Conservation (phyloP, 2,113 vertebrate species). For the Eonycteris spelaea region DNA sequence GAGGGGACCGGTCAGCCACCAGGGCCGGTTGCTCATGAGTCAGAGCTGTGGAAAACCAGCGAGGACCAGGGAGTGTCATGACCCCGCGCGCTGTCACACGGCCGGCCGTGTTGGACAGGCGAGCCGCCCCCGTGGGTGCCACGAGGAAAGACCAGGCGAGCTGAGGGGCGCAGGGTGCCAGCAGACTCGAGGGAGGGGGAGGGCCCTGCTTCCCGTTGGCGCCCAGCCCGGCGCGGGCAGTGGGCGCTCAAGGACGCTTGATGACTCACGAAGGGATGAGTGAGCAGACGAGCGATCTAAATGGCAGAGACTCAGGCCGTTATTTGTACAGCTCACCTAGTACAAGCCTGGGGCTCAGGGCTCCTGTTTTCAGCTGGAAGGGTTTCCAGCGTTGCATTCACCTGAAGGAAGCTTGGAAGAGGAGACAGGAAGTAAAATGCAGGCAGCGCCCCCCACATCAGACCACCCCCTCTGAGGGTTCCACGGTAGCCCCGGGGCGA, state of each 20-base stretch:
- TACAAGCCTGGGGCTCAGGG: neutral
- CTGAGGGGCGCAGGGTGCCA: too few relatives aligned
- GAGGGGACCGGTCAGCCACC: too few relatives aligned
- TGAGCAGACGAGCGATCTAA: neutral
- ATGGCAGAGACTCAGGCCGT: neutral
- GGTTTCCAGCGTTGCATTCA: neutral
- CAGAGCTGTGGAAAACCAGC: too few relatives aligned
- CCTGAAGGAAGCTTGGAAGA: neutral
- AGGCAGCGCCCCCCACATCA: rapidly evolving
- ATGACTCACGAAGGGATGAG: neutral
- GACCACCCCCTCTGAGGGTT: neutral
- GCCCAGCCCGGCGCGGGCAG: neutral
- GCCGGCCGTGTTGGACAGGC: neutral
- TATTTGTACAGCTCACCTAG: neutral
- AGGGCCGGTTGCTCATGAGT: too few relatives aligned
- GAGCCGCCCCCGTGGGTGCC: neutral
- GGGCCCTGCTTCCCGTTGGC: neutral
- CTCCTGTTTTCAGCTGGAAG: neutral
- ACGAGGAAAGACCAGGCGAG: too few relatives aligned
- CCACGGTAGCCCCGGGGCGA: too few relatives aligned
- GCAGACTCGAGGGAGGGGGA: neutral
- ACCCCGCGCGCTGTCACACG: too few relatives aligned
- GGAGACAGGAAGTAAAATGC: rapidly evolving
- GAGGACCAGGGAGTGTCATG: too few relatives aligned
- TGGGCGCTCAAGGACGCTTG: neutral